phyloP scores from a whole-genome alignment of 2,113 vertebrate genomes.

The Peromyscus polionotus region DNA sequence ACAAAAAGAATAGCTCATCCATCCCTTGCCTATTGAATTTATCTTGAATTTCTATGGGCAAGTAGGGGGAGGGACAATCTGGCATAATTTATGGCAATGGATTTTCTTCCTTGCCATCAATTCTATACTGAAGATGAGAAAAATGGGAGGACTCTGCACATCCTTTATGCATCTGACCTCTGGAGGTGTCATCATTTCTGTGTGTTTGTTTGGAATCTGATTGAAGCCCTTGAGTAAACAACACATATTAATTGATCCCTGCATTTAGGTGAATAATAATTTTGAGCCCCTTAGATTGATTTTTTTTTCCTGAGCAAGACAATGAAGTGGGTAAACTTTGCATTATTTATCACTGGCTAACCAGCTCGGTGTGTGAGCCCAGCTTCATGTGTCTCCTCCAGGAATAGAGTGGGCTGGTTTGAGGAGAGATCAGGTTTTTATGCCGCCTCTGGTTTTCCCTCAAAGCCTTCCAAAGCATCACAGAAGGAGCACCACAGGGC shows the following conservation, averaged over 20 bases:
- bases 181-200: neutral
- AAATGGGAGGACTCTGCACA: neutral
- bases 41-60: neutral
- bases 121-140: conserved; percentile 44
- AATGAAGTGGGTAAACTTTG: conserved; percentile 82
- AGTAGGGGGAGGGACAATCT: neutral
- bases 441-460: conserved; percentile 18
- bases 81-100: neutral
- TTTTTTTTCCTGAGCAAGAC: conserved; percentile 81
- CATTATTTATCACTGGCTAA: conserved; percentile 80
- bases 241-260: conserved; percentile 80
- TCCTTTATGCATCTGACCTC: neutral
- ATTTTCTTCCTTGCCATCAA: conserved; percentile 25
- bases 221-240: conserved; percentile 79
- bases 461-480: neutral
- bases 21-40: conserved; percentile 20
- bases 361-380: conserved; percentile 68
- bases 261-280: conserved; percentile 79
- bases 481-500: neutral
- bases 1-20: neutral
- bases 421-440: neutral
- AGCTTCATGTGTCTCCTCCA: conserved; percentile 73
- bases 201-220: conserved; percentile 78
- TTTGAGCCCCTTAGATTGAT: conserved; percentile 80
- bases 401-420: conserved; percentile 60